These are phyloP conservation scores for Sphaeramia orbicularis DNA, from an alignment of 2,797 vertebrate genomes.

Conservation along the genomic window DNA sequence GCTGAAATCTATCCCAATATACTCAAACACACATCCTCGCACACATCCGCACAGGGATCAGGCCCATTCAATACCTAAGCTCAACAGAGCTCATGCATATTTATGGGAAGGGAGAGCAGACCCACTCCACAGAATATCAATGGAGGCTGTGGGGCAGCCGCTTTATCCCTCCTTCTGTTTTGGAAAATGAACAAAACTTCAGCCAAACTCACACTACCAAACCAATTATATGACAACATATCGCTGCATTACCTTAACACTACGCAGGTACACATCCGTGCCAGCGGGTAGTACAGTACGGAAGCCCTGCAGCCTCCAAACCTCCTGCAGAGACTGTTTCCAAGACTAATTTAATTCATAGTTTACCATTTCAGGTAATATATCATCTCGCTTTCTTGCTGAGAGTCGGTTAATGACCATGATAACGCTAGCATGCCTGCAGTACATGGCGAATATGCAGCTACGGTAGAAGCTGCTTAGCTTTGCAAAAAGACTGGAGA, in stretches of 20 bases:
- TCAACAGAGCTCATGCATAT: slow-evolving; percentile 75
- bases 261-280: neutral
- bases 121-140: slow-evolving; percentile 73
- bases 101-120: slow-evolving; percentile 59
- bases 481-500: too few relatives aligned
- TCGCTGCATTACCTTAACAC: neutral
- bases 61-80: slow-evolving; percentile 53
- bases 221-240: slow-evolving; percentile 7
- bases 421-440: too few relatives aligned
- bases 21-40: slow-evolving; percentile 29
- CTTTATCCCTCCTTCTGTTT: slow-evolving; percentile 48
- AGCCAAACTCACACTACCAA: slow-evolving; percentile 20
- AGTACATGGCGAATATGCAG: too few relatives aligned
- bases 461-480: too few relatives aligned
- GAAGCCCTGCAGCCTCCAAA: neutral
- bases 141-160: slow-evolving; percentile 36
- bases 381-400: too few relatives aligned
- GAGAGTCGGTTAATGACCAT: too few relatives aligned
- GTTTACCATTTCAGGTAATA: too few relatives aligned
- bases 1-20: slow-evolving; percentile 25
- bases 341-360: too few relatives aligned
- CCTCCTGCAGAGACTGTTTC: neutral
- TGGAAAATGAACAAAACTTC: slow-evolving; percentile 43
- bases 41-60: slow-evolving; percentile 36
- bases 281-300: neutral